Conservation (phyloP, 2,113 vertebrate species). For the Oncorhynchus mykiss region DNA sequence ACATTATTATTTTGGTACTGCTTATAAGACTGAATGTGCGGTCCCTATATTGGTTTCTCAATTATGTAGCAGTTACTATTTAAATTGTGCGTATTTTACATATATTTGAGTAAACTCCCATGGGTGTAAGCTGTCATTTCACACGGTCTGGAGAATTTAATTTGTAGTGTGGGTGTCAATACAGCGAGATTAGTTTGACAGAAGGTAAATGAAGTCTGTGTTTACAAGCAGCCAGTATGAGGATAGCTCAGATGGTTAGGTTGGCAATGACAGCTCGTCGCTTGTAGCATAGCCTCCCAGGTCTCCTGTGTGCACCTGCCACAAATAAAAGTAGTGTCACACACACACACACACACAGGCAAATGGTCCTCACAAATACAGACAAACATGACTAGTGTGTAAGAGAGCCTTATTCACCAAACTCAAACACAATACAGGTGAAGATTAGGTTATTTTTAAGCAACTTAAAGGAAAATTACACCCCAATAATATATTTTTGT, state of each 20-base stretch:
- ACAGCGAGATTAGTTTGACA: background rate
- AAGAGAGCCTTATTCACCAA: background rate
- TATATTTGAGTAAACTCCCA: too few relatives aligned
- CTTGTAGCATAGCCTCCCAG: conserved; percentile 91
- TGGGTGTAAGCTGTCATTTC: background rate
- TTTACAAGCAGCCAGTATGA: background rate
- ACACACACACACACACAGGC: background rate
- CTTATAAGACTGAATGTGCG: conserved; percentile 7
- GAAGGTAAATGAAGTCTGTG: conserved; percentile 10
- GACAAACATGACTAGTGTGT: background rate
- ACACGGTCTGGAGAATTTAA: background rate
- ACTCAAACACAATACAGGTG: too few relatives aligned
- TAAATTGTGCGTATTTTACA: background rate
- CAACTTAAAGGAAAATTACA: too few relatives aligned
- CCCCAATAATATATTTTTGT: too few relatives aligned
- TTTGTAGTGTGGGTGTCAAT: background rate
- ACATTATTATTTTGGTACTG: background rate
- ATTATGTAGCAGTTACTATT: background rate
- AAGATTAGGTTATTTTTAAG: too few relatives aligned
- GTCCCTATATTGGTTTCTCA: background rate
- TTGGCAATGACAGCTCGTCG: conserved; percentile 85
- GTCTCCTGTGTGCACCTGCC: conserved; percentile 91
- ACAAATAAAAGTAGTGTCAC: conserved; percentile 61
- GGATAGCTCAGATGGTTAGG: conserved; percentile 66
- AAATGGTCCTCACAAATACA: background rate